phyloP scores from a whole-genome alignment of 2,797 vertebrate genomes.

The Semotilus atromaculatus region DNA sequence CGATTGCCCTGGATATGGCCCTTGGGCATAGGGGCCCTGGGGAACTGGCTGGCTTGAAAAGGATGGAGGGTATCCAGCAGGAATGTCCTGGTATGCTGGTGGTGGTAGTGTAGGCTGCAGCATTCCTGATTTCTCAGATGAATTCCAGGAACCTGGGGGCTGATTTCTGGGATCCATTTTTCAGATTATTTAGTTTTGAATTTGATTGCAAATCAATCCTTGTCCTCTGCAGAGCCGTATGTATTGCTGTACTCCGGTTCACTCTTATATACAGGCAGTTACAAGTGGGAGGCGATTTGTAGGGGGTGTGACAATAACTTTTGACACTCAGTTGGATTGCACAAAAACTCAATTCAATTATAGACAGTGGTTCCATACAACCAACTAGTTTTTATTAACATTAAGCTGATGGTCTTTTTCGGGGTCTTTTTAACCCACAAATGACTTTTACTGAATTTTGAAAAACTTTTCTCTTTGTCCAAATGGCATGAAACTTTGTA shows the following conservation, averaged over 20 bases:
- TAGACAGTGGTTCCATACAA: too few relatives aligned
- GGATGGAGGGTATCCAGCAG: slow-evolving; percentile 38
- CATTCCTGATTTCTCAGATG: slow-evolving; percentile 65
- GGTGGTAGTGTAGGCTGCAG: background rate
- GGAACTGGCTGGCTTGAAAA: slow-evolving; percentile 51
- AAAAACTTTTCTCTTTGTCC: too few relatives aligned
- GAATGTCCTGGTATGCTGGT: background rate
- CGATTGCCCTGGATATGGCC: slow-evolving; percentile 11
- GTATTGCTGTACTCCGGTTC: background rate
- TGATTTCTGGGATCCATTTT: slow-evolving; percentile 66
- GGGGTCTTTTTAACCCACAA: too few relatives aligned
- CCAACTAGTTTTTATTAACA: too few relatives aligned
- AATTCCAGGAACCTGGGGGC: background rate
- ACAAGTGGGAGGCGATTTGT: background rate
- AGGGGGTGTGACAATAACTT: too few relatives aligned
- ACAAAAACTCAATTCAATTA: too few relatives aligned
- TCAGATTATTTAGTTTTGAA: background rate
- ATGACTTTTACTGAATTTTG: too few relatives aligned
- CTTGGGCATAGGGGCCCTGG: background rate
- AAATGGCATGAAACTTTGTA: too few relatives aligned
- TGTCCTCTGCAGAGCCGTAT: background rate
- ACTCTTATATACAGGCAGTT: too few relatives aligned
- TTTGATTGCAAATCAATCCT: background rate
- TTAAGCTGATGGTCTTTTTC: too few relatives aligned
- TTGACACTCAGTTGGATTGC: too few relatives aligned